phyloP scores from a whole-genome alignment of 2,113 vertebrate species.

The Passer montanus region DNA sequence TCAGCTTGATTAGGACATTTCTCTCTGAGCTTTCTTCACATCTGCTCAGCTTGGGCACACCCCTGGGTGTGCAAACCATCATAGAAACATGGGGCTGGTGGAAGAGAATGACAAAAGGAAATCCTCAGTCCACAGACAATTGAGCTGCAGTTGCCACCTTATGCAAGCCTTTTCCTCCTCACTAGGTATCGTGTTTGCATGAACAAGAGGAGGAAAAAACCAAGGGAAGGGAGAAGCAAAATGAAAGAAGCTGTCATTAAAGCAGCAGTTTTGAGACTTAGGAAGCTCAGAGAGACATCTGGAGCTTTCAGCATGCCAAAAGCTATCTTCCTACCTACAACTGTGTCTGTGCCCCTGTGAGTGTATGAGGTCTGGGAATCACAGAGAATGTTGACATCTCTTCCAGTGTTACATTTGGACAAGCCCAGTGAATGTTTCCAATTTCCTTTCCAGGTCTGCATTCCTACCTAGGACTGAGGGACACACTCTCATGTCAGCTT shows the following conservation, averaged over 20 bases:
- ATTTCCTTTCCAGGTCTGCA: not conserved
- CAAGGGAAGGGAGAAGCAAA: not conserved
- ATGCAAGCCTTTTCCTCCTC: not conserved
- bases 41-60: not conserved
- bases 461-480: not conserved
- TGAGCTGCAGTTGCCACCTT: not conserved
- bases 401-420: not conserved
- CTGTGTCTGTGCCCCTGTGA: not conserved
- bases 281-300: not conserved
- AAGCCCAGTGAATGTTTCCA: not conserved
- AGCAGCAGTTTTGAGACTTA: not conserved
- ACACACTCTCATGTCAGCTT: accelerated
- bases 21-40: not conserved
- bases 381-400: not conserved
- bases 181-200: not conserved
- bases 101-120: not conserved
- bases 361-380: not conserved
- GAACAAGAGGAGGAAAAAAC: not conserved
- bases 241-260: not conserved
- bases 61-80: not conserved
- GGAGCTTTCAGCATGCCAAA: not conserved
- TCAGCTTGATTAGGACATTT: not conserved
- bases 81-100: not conserved
- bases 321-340: not conserved
- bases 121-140: not conserved